These are phyloP conservation scores for Orthosia gothica DNA, from an alignment of 2,888 invertebrate genomes.

Conservation along the genomic window DNA sequence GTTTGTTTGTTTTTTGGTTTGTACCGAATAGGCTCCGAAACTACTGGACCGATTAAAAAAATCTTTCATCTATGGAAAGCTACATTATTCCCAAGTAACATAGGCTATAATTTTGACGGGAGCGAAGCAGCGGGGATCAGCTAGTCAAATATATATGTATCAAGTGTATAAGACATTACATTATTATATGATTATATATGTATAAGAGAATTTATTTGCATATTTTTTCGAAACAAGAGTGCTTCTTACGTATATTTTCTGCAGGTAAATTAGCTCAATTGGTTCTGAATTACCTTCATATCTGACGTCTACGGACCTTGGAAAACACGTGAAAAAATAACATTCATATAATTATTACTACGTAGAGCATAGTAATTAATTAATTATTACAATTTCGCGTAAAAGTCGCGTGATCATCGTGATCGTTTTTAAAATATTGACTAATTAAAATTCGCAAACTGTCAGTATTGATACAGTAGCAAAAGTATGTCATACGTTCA, in stretches of 20 bases:
- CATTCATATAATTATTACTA: background rate
- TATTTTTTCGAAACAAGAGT: background rate
- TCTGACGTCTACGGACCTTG: background rate
- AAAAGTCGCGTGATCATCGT: background rate
- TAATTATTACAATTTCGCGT: background rate
- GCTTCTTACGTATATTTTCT: background rate
- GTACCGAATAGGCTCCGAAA: no score
- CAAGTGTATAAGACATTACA: no score
- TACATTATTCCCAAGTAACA: no score
- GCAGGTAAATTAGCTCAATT: background rate
- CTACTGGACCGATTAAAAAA: no score
- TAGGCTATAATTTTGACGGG: no score
- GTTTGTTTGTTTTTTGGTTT: no score
- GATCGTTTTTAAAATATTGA: constrained; percentile 12
- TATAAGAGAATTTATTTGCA: no score
- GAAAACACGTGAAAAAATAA: constrained; percentile 29
- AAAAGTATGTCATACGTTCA: constrained; percentile 15
- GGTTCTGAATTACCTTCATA: background rate
- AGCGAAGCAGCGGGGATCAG: no score
- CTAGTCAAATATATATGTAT: no score
- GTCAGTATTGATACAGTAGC: constrained; percentile 6
- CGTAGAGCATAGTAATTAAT: background rate
- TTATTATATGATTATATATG: no score
- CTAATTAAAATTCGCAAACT: constrained; percentile 21
- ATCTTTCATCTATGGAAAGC: no score